Percentiles rank a stretch among this genome's conserved stretches.
Conservation (phyloP, 1,140 invertebrate species). For the Ericerus pela region DNA sequence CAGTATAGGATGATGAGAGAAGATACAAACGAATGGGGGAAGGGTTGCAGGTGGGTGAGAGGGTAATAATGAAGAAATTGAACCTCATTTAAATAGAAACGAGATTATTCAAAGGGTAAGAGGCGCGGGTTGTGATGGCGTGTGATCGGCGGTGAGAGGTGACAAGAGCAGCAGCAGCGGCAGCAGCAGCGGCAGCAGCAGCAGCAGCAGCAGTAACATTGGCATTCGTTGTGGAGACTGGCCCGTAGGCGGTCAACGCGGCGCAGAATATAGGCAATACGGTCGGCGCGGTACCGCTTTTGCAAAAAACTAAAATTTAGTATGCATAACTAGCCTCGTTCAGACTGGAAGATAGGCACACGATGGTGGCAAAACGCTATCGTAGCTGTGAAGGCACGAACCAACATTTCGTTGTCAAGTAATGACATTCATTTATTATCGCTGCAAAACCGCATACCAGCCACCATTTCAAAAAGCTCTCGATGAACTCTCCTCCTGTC, state of each 20-base stretch:
- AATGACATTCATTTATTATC: conserved; percentile 11
- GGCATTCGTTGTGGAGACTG: neutral
- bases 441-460: conserved; percentile 7
- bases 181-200: no score
- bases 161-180: no score
- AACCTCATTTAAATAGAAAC: conserved; percentile 10
- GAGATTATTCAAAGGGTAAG: conserved; percentile 4
- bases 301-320: conserved; percentile 8
- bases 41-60: no score
- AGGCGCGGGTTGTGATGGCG: no score
- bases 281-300: no score
- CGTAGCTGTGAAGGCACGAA: conserved; percentile 3
- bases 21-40: no score
- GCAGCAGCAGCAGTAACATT: no score
- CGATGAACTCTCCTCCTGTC: conserved; percentile 1
- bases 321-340: conserved; percentile 10
- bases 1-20: no score
- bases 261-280: neutral
- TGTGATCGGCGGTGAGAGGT: no score
- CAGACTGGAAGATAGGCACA: conserved; percentile 5
- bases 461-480: conserved; percentile 9
- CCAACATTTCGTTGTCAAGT: conserved; percentile 9
- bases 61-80: conserved; percentile 10
- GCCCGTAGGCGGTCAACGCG: conserved; percentile 4
- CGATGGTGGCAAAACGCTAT: no score